These are phyloP conservation scores for Lepidurus arcticus DNA, from an alignment of 1,140 invertebrate species.

Conservation along the genomic window DNA sequence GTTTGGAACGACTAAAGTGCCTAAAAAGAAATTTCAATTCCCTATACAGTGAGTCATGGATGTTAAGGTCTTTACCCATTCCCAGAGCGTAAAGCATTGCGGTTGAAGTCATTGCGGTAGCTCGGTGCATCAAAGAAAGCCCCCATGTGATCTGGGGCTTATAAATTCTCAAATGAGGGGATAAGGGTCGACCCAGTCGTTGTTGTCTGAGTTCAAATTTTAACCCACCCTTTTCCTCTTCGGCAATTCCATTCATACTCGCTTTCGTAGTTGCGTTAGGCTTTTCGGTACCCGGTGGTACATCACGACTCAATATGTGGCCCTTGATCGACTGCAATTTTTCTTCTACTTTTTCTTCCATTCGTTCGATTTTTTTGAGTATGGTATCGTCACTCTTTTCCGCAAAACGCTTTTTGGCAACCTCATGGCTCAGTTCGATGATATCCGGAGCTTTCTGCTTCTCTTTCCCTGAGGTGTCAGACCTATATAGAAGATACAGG, in stretches of 20 bases:
- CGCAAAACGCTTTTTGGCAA: constrained; percentile 7
- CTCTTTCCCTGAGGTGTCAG: too few species aligned
- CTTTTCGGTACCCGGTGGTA: neutral
- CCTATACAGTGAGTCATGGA: neutral
- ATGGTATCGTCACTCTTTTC: neutral
- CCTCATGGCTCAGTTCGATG: neutral
- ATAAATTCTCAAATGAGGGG: constrained; percentile 84
- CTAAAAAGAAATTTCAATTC: neutral
- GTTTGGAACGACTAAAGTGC: neutral
- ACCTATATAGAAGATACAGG: too few species aligned
- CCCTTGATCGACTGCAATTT: neutral
- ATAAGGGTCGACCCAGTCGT: constrained; percentile 65
- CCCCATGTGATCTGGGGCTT: constrained; percentile 65
- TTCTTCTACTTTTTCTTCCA: neutral
- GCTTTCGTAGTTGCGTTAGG: neutral
- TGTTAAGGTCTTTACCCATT: neutral
- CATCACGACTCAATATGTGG: too few species aligned
- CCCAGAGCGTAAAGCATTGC: constrained; percentile 22
- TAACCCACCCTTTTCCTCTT: constrained; percentile 43
- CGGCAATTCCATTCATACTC: neutral
- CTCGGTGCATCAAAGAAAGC: constrained; percentile 73
- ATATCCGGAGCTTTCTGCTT: constrained; percentile 20
- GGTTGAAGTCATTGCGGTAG: constrained; percentile 56
- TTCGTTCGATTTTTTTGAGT: neutral
- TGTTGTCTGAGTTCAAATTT: constrained; percentile 60